phyloP scores from a whole-genome alignment of 1,140 invertebrate genomes.

The Cydia pomonella region DNA sequence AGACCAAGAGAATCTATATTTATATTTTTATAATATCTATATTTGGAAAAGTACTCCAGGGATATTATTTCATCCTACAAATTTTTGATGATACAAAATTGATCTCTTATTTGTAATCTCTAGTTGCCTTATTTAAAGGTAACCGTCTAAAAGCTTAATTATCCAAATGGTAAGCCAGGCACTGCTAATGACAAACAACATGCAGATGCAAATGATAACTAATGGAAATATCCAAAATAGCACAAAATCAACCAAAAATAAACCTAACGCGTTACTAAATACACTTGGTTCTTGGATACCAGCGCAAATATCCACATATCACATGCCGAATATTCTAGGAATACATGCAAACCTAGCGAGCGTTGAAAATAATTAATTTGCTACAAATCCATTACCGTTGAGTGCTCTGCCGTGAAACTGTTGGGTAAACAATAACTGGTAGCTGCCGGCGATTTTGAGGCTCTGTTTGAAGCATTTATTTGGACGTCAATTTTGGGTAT shows the following conservation, averaged over 20 bases:
- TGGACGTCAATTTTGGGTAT: not conserved
- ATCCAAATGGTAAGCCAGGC: not conserved
- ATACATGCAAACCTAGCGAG: conserved; percentile 41
- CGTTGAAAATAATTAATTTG: conserved; percentile 59
- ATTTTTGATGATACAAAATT: no score
- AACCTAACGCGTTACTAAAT: not conserved
- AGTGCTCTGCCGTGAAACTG: conserved; percentile 49
- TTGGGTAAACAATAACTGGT: conserved; percentile 49
- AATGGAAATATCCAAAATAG: not conserved
- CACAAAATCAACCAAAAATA: not conserved
- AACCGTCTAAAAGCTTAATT: not conserved
- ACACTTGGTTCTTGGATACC: conserved; percentile 34
- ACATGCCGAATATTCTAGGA: conserved; percentile 51
- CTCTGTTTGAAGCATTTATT: not conserved
- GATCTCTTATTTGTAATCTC: not conserved
- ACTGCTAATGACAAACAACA: conserved; percentile 15
- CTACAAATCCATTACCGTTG: conserved; percentile 52
- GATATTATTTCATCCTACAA: no score
- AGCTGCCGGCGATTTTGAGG: conserved; percentile 17
- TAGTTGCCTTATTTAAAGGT: not conserved
- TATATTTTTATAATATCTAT: no score
- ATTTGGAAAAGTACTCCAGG: no score
- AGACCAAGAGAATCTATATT: no score
- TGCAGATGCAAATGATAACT: conserved; percentile 8
- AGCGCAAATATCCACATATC: conserved; percentile 41